Percentiles rank a stretch among this genome's conserved stretches.
Evolutionary conservation across 2,888 invertebrate species (phyloP).

Genomic region (Drosophila diplacantha): DNA sequence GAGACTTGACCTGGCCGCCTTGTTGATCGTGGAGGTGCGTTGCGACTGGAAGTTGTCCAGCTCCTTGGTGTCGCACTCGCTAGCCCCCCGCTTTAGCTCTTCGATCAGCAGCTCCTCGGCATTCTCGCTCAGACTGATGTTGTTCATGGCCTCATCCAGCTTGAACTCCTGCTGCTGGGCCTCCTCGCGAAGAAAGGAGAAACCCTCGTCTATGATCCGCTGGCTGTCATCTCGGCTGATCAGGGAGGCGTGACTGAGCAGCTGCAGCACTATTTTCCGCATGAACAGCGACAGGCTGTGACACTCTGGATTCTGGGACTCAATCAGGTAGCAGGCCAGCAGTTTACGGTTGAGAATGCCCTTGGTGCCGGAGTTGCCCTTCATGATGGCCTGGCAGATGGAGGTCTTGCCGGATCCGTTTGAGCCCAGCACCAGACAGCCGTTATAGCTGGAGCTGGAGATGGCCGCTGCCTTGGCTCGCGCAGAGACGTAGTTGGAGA

Average conservation of each 20-base stretch:
- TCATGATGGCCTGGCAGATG: constrained; percentile 84
- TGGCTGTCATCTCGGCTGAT: constrained; percentile 73
- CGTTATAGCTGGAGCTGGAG: constrained; percentile 80
- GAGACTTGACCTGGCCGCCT: constrained; percentile 50
- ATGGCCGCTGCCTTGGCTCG: constrained; percentile 74
- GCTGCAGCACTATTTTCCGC: constrained; percentile 89
- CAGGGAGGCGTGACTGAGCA: constrained; percentile 83
- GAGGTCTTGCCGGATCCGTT: constrained; percentile 97
- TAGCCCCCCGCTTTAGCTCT: constrained; percentile 74
- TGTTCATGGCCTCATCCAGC: constrained; percentile 73
- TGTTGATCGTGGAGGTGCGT: constrained; percentile 66
- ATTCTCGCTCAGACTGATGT: constrained; percentile 74
- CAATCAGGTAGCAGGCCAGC: constrained; percentile 91
- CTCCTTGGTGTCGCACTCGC: constrained; percentile 67
- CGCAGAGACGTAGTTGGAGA: constrained; percentile 66
- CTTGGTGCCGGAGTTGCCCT: constrained; percentile 77
- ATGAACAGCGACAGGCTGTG: constrained; percentile 92
- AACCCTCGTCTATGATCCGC: constrained; percentile 73
- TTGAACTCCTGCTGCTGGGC: constrained; percentile 75
- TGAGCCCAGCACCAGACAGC: constrained; percentile 92
- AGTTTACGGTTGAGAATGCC: constrained; percentile 83
- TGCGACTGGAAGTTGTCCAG: constrained; percentile 66
- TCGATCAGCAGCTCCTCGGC: constrained; percentile 76
- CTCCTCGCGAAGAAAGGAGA: constrained; percentile 74
- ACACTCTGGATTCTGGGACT: constrained; percentile 90